Evolutionary conservation across 2,888 invertebrate species (phyloP).

Genomic region (Amitus sp.): DNA sequence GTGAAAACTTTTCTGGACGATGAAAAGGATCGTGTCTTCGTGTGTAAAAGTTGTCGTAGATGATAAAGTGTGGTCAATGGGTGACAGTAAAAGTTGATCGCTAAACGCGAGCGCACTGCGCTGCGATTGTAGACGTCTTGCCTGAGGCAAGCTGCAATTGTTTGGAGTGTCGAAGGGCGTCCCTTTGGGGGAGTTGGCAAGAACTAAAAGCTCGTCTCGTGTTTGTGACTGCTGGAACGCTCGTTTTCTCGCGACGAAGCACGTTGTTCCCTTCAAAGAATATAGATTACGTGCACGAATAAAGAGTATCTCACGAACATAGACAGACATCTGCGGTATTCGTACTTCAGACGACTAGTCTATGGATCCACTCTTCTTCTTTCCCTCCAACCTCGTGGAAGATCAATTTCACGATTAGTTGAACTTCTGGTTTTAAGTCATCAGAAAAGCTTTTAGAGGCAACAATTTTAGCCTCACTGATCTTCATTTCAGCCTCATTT

Average conservation of each 20-base stretch:
- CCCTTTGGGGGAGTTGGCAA: conserved; percentile 41
- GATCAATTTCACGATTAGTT: too few species aligned
- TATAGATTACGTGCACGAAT: conserved; percentile 60
- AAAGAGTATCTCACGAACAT: conserved; percentile 36
- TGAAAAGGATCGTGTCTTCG: neutral
- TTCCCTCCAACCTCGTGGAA: conserved; percentile 2
- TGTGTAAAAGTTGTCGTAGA: neutral
- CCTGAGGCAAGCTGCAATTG: conserved; percentile 37
- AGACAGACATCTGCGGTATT: conserved; percentile 1
- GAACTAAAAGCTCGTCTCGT: conserved; percentile 47
- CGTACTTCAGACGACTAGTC: conserved; percentile 42
- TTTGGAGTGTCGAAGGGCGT: conserved; percentile 41
- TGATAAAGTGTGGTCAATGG: conserved; percentile 34
- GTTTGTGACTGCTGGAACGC: conserved; percentile 39
- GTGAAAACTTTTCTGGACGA: neutral
- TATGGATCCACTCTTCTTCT: conserved; percentile 20
- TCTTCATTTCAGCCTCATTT: too few species aligned
- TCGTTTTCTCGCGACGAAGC: conserved; percentile 51
- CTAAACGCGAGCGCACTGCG: conserved; percentile 29
- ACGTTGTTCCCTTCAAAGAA: conserved; percentile 57
- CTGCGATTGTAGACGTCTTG: conserved; percentile 35
- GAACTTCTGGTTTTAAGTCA: too few species aligned
- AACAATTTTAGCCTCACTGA: conserved; percentile 31
- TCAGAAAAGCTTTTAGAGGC: conserved; percentile 9
- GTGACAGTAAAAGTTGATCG: conserved; percentile 35